Base-by-base conservation (phyloP, 2,113 vertebrate species). In the Tamias sibiricus region DNA sequence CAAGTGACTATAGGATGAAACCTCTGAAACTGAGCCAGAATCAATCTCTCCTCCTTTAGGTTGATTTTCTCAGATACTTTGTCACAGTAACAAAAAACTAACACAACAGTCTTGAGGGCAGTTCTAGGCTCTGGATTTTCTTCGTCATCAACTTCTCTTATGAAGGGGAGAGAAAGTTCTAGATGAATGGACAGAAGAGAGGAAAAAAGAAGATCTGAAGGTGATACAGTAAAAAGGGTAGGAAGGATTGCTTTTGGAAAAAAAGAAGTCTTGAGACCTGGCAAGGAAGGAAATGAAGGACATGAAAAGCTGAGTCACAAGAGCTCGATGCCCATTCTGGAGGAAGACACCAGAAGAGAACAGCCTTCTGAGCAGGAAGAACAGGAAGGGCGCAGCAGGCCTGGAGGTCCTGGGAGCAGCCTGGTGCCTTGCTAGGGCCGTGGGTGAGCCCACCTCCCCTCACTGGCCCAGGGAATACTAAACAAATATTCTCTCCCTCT, bases 361-460 rank as follows among this genome's bases (percentile, higher is more conserved):
- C 8, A 20, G 8, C 22, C 8, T 20, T 3, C 35, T 7, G 24
- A 44, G 35, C 24, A 2, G 1, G 40, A 90, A 69, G 20, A 86
- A 32, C 3, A 28, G n/a, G 30, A 69, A 71, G n/a, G 1, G 11
- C 37, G 3, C 7, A 22, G 9, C 7, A 22, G 47, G 11, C 12
- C 8, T 42, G 14, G 81, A 69, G 10, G 24, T 52, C 32, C 52
- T 9, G 24, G 35, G 44, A 62, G 71, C 54, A 40, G 40, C 30
- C 35, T 32, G 2, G 8, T 75, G 20, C 77, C 52, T 10, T 22
- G 2, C 57, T 37, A 59, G 72, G 24, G 17, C 7, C 85, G 32
- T 0, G 0, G 1, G 3, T 24, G 19, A 72, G 40, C 40, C 57
- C n/a, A 28, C 44, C 13, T 1, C 16, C 22, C 37, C 26, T 57